Percentiles rank a stretch among this genome's conserved stretches.
phyloP scores from a whole-genome alignment of 2,113 vertebrate genomes.

The Aramus guarauna region DNA sequence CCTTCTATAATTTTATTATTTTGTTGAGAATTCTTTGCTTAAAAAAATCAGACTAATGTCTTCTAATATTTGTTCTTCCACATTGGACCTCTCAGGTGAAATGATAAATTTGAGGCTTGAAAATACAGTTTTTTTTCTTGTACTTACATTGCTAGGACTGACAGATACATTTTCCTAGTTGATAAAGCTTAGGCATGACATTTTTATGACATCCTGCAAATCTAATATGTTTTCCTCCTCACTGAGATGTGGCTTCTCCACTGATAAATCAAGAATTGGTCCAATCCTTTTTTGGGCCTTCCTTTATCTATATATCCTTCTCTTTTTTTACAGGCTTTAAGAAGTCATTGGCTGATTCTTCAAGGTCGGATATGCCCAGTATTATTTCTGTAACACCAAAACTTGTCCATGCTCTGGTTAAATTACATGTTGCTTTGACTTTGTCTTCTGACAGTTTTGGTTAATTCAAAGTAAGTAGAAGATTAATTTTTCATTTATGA shows the following conservation, averaged over 20 bases:
- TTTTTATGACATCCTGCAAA: neutral
- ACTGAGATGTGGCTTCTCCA: neutral
- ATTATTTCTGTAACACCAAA: neutral
- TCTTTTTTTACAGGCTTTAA: neutral
- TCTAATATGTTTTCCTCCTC: neutral
- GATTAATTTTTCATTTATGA: neutral
- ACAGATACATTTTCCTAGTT: neutral
- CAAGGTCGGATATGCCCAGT: neutral
- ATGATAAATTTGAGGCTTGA: neutral
- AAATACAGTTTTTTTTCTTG: neutral
- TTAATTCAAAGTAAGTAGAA: neutral
- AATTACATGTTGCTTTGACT: neutral
- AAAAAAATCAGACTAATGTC: neutral
- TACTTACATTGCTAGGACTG: neutral
- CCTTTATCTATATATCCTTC: neutral
- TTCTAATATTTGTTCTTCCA: neutral
- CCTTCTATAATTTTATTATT: neutral
- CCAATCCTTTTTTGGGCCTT: neutral
- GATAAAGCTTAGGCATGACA: neutral
- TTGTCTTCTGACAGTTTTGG: neutral
- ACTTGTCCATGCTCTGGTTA: neutral
- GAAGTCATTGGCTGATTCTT: neutral
- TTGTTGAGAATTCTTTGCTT: neutral
- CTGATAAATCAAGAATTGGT: neutral
- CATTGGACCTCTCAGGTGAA: neutral